Evolutionary conservation across 2,888 invertebrate genomes (phyloP).

Genomic region (Leptinotarsa juncta): DNA sequence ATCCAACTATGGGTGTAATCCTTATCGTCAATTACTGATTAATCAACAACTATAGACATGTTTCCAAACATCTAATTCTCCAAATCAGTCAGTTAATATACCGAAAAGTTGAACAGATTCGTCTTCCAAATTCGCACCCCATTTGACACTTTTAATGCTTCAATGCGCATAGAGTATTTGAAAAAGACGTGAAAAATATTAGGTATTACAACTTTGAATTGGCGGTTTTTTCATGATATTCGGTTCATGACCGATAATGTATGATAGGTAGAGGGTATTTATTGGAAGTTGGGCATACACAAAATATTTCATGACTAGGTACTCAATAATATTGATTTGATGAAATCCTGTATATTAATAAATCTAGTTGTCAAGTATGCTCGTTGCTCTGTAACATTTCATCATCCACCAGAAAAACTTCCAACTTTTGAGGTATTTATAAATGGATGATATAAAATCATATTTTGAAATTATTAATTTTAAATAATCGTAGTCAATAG

Average conservation of each 20-base stretch:
- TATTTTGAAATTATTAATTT: too few species aligned
- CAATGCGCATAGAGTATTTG: not conserved
- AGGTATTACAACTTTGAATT: not conserved
- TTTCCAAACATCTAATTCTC: constrained; percentile 10
- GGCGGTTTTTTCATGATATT: not conserved
- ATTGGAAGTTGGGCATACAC: too few species aligned
- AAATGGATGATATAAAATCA: too few species aligned
- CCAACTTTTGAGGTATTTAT: too few species aligned
- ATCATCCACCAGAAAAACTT: too few species aligned
- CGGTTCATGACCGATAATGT: not conserved
- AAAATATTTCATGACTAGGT: too few species aligned
- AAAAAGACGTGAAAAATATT: not conserved
- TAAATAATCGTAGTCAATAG: too few species aligned
- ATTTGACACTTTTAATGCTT: constrained; percentile 27
- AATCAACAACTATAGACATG: not conserved
- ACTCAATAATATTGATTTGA: too few species aligned
- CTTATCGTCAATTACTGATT: not conserved
- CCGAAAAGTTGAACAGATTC: constrained; percentile 14
- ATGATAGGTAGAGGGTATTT: not conserved
- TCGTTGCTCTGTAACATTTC: too few species aligned
- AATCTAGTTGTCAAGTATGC: too few species aligned
- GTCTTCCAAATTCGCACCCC: constrained; percentile 24
- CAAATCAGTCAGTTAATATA: constrained; percentile 6
- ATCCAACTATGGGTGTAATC: constrained; percentile 3
- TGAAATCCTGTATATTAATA: too few species aligned